Base-by-base conservation (phyloP, 2,797 vertebrate genomes). In the Perodicticus potto region DNA sequence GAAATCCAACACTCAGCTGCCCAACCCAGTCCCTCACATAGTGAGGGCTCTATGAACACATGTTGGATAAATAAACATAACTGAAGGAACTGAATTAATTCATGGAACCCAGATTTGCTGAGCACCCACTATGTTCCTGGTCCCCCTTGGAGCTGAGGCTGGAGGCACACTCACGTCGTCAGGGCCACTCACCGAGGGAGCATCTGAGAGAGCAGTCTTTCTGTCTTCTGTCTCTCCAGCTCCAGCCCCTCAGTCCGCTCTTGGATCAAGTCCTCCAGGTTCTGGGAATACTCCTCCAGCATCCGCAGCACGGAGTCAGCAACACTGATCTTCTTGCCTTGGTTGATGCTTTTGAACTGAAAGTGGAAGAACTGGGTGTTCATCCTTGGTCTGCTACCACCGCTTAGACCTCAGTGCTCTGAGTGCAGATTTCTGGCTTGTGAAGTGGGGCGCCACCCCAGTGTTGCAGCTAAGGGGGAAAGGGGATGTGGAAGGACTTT, bases 281-380 rank as follows among this genome's bases (percentile, higher is more conserved):
- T 99, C 49, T 99, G 99, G 0, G 99, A 99, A 95, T 99, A 99
- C 94, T 99, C 99, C 97, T 99, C 99, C 97, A 99, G 97, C 99
- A 99, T 99, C 94, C 98, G 93, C 81, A 99, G 97, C 99, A 99
- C 99, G 34, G 99, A 99, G 97, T 99, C 99, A 0, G 99, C 99
- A 61, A 99, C 99, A 77, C 99, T 99, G 59, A 98, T 99, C 98
- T 99, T 99, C 97, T 98, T 99, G 27, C 99, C 99, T 96, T 99
- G 99, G 97, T 99, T 99, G 97, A 99, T 99, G 97, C 98, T 98
- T 98, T 99, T 99, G 96, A 99, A 99, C 99, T 99, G 97, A 55
- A 98, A 98, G 57, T 7, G 67, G 49, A 70, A 94, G 0, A 69
- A 67, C 14, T 53, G 49, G 49, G 49, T 53, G 13, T 57, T 59